Conservation (phyloP, 2,113 vertebrate species). For the Actenoides hombroni region DNA sequence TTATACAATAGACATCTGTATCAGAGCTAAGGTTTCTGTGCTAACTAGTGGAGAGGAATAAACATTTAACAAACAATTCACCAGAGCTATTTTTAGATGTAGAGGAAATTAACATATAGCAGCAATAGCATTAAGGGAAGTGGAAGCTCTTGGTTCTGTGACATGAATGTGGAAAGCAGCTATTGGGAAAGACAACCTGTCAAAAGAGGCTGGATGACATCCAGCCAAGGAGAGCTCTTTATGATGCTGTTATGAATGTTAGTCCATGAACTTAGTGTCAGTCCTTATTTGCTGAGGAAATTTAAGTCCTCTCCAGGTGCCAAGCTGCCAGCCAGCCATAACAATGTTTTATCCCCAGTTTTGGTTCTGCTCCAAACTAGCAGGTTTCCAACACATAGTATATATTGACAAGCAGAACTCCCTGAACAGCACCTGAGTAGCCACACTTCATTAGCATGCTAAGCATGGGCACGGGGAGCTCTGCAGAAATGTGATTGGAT, state of each 20-base stretch:
- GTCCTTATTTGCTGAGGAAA: background rate
- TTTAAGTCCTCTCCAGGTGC: background rate
- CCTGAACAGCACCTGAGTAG: background rate
- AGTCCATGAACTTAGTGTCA: background rate
- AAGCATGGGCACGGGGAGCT: background rate
- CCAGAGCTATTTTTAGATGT: background rate
- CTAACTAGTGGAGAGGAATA: background rate
- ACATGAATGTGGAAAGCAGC: background rate
- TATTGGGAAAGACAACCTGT: background rate
- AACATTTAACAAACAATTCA: background rate
- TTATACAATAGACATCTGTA: background rate
- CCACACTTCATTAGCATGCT: background rate
- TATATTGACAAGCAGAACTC: background rate
- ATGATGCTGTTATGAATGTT: background rate
- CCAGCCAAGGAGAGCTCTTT: background rate
- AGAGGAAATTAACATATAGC: background rate
- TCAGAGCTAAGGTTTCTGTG: background rate
- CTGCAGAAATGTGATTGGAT: background rate
- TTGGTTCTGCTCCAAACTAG: constrained; percentile 7
- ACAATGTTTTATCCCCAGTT: background rate
- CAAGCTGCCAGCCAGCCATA: background rate
- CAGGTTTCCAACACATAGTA: background rate
- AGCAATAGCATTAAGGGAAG: background rate
- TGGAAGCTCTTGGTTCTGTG: background rate
- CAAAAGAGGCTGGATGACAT: background rate